Conservation (phyloP, 2,888 invertebrate species). For the Linnaemya vulpina region DNA sequence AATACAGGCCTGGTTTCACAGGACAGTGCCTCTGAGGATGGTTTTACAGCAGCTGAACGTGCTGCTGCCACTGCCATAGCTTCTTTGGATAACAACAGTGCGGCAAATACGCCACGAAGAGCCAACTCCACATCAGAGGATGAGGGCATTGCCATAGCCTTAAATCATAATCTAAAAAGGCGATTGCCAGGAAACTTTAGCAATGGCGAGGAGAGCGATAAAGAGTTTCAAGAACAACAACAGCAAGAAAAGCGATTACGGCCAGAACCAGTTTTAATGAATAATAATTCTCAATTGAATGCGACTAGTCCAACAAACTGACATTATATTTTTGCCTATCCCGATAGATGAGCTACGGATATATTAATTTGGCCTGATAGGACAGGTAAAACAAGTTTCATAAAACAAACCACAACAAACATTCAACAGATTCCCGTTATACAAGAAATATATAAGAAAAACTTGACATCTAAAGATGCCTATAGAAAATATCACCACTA, state of each 20-base stretch:
- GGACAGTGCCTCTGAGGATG: conserved; percentile 82
- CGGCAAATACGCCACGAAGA: conserved; percentile 79
- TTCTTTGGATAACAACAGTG: conserved; percentile 80
- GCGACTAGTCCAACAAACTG: conserved; percentile 75
- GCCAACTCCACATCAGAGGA: conserved; percentile 80
- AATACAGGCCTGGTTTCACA: conserved; percentile 76
- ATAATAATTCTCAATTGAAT: conserved; percentile 39
- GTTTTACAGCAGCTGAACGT: conserved; percentile 79
- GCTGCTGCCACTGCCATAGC: conserved; percentile 80
- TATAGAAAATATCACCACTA: conserved; percentile 52
- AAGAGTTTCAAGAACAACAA: conserved; percentile 75
- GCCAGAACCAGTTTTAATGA: conserved; percentile 32
- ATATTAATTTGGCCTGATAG: conserved; percentile 64
- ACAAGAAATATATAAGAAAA: conserved; percentile 38
- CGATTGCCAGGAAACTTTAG: conserved; percentile 78
- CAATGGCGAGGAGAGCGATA: conserved; percentile 80
- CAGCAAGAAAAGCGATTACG: conserved; percentile 69
- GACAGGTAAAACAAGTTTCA: conserved; percentile 36
- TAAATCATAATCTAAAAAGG: conserved; percentile 76
- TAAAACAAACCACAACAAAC: conserved; percentile 1
- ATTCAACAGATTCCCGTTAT: background rate
- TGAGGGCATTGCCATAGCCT: conserved; percentile 74
- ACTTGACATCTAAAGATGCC: conserved; percentile 18
- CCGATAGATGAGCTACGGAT: conserved; percentile 78
- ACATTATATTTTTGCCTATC: conserved; percentile 79